phyloP scores from a whole-genome alignment of 1,140 invertebrate genomes.

The Penaeus vannamei region DNA sequence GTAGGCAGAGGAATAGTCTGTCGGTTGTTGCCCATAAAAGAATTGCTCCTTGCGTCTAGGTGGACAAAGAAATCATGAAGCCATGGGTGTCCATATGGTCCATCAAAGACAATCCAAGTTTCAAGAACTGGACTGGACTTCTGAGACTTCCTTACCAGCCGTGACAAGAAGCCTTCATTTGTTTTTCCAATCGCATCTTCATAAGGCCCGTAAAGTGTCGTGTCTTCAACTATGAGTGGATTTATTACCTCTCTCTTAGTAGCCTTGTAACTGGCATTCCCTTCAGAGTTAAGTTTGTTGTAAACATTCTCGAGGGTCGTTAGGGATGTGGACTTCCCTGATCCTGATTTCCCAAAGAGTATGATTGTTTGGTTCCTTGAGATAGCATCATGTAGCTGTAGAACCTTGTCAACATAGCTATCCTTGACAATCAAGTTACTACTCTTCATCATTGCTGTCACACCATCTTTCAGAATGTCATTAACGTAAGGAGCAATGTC shows the following conservation, averaged over 20 bases:
- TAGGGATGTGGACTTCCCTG: constrained; percentile 52
- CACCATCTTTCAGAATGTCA: constrained; percentile 38
- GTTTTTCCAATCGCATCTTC: constrained; percentile 37
- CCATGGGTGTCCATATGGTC: constrained; percentile 47
- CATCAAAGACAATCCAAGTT: constrained; percentile 45
- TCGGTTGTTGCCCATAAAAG: constrained; percentile 35
- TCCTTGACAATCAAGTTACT: constrained; percentile 41
- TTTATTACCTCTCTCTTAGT: constrained; percentile 37
- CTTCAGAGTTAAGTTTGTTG: constrained; percentile 24
- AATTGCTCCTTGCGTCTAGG: constrained; percentile 34
- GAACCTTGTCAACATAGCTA: constrained; percentile 39
- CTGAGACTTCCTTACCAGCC: constrained; percentile 7
- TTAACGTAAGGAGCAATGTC: constrained; percentile 44
- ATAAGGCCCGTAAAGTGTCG: constrained; percentile 34
- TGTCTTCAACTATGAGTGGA: constrained; percentile 45
- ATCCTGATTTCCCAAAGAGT: constrained; percentile 43
- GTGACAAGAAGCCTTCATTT: constrained; percentile 37
- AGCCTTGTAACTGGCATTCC: constrained; percentile 30
- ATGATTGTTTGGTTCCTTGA: constrained; percentile 41
- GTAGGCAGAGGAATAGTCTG: constrained; percentile 21
- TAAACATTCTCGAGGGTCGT: constrained; percentile 5
- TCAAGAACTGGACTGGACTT: constrained; percentile 10
- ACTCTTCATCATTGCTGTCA: constrained; percentile 41
- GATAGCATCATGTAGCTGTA: constrained; percentile 51
- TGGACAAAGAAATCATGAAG: constrained; percentile 47